Evolutionary conservation across 2,888 invertebrate genomes (phyloP).

Genomic region (Drosophila picticornis): DNA sequence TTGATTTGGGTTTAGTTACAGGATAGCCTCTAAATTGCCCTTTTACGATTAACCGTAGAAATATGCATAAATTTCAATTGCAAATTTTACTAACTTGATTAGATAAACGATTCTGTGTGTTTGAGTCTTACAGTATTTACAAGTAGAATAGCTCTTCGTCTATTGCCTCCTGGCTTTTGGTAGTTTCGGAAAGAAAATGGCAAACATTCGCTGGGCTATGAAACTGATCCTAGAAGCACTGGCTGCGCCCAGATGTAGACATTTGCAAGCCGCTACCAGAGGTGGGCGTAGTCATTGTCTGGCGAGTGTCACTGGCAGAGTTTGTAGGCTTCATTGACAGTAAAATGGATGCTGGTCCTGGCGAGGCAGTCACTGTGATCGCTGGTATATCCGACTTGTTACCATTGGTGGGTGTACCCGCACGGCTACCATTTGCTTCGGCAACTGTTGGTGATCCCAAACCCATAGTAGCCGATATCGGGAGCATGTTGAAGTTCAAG

Average conservation of each 20-base stretch:
- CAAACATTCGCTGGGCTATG: conserved; percentile 1
- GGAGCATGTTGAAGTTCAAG: conserved; percentile 79
- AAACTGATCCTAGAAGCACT: conserved; percentile 83
- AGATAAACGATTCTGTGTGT: conserved; percentile 38
- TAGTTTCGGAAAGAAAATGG: conserved; percentile 18
- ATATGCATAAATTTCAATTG: conserved; percentile 42
- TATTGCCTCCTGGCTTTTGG: conserved; percentile 17
- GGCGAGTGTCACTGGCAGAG: conserved; percentile 23
- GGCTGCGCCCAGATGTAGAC: conserved; percentile 80
- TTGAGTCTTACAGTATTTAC: conserved; percentile 69
- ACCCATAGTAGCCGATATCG: conserved; percentile 80
- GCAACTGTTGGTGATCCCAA: conserved; percentile 58
- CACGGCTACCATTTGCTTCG: conserved; percentile 56
- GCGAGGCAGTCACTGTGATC: conserved; percentile 79
- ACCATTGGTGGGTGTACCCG: conserved; percentile 69
- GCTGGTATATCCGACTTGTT: conserved; percentile 78
- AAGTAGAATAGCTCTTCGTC: conserved; percentile 78
- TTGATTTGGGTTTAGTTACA: conserved; percentile 43
- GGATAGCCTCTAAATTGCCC: conserved; percentile 55
- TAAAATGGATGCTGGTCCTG: conserved; percentile 66
- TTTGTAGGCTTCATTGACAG: conserved; percentile 68
- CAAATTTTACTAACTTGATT: conserved; percentile 56
- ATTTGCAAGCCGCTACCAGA: conserved; percentile 66
- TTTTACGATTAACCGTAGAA: conserved; percentile 49
- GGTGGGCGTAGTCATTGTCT: conserved; percentile 47